Percentiles rank a stretch among this genome's conserved stretches.
Conservation (phyloP, 2,797 vertebrate species). For the Clarias platycephalus region DNA sequence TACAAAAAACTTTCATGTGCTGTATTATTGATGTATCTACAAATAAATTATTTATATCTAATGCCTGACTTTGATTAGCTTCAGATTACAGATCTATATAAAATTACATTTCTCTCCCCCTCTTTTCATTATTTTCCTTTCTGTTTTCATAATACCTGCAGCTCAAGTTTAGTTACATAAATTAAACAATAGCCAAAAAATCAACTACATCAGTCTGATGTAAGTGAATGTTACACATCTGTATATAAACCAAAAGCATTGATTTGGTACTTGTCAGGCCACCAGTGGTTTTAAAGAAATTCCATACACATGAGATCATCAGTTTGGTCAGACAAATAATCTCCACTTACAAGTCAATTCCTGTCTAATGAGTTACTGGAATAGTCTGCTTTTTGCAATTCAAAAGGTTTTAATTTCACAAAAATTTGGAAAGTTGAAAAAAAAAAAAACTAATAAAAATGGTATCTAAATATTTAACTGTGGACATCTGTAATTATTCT, state of each 20-base stretch:
- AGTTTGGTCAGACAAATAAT: constrained; percentile 45
- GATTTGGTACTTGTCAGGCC: constrained; percentile 21
- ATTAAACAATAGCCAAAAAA: not conserved
- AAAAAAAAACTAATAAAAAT: not conserved
- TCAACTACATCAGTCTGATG: not conserved
- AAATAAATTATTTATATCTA: constrained; percentile 14
- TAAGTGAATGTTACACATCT: not conserved
- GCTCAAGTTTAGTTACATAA: not conserved
- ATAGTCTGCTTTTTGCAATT: constrained; percentile 19
- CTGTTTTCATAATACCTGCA: not conserved
- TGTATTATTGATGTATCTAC: not conserved
- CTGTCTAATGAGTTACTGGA: constrained; percentile 47
- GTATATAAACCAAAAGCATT: not conserved
- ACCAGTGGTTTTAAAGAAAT: constrained; percentile 27
- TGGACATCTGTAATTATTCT: not conserved
- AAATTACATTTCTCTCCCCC: not conserved
- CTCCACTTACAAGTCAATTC: constrained; percentile 47
- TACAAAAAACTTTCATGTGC: not conserved
- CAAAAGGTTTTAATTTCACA: not conserved
- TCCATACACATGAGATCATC: constrained; percentile 21
- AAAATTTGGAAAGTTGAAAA: constrained; percentile 26
- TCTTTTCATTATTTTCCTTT: not conserved
- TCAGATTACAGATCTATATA: not conserved
- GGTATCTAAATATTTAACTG: not conserved
- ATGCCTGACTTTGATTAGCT: constrained; percentile 26